Evolutionary conservation across 2,113 vertebrate genomes (phyloP).

Genomic region (Pelecanoides urinatrix): DNA sequence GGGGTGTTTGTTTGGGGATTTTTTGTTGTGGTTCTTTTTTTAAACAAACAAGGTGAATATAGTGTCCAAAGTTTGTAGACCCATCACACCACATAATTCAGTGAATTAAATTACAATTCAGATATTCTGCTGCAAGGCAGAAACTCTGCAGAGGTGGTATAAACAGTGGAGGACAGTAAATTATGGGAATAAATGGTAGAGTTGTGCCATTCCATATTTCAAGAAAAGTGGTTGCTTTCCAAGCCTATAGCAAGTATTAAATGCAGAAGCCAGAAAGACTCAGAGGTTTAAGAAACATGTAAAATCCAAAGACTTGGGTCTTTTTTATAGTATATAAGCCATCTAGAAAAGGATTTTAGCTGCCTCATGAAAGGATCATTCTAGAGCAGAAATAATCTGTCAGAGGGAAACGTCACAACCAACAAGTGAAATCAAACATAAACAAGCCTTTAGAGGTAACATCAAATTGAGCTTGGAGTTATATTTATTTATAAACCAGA

Average conservation of each 20-base stretch:
- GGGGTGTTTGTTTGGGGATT: rapidly evolving
- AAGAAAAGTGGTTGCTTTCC: background rate
- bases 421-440: background rate
- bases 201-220: background rate
- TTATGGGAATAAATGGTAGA: background rate
- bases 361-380: background rate
- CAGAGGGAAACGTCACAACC: background rate
- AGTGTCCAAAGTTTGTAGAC: background rate
- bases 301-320: background rate
- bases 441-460: background rate
- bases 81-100: background rate
- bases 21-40: background rate
- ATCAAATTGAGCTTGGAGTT: background rate
- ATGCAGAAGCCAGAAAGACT: background rate
- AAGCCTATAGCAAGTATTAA: background rate
- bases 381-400: background rate
- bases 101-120: background rate
- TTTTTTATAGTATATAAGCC: background rate
- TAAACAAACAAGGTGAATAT: background rate
- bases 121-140: background rate
- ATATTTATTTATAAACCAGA: background rate
- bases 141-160: background rate
- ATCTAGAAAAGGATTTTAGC: background rate
- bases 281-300: background rate
- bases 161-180: background rate